Percentiles rank a stretch among this genome's conserved stretches.
These are phyloP conservation scores for Elgaria multicarinata DNA, from an alignment of 2,113 vertebrate genomes.

Conservation along the genomic window DNA sequence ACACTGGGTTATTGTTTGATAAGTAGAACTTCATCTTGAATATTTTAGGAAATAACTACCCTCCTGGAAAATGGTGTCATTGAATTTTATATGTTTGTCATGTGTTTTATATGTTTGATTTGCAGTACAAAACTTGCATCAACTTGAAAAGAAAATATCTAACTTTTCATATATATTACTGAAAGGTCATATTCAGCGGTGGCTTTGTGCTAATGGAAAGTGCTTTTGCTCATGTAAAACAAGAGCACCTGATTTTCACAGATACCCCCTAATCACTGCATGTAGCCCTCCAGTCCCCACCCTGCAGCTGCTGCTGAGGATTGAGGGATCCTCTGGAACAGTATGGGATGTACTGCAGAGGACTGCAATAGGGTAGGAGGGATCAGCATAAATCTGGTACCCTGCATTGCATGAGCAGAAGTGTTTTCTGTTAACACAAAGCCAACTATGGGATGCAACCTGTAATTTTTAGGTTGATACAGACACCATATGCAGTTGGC, in stretches of 20 bases:
- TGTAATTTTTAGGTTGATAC: not conserved
- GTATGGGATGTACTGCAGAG: not conserved
- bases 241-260: not conserved
- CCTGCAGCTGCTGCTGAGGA: not conserved
- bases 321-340: not conserved
- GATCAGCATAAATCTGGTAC: not conserved
- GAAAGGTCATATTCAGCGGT: not conserved
- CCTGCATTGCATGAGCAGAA: not conserved
- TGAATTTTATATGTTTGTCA: not conserved
- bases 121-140: not conserved
- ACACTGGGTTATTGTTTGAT: too few species aligned
- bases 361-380: not conserved
- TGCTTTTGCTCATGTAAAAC: not conserved
- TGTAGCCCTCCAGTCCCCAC: not conserved
- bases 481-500: not conserved
- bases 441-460: not conserved
- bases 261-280: not conserved
- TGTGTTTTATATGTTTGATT: not conserved
- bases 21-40: not conserved
- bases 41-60: not conserved
- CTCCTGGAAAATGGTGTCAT: not conserved
- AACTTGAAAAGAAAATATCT: not conserved
- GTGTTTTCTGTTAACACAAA: not conserved
- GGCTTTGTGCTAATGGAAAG: not conserved
- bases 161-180: not conserved